Conservation (phyloP, 1,140 invertebrate genomes). For the Monomorium pharaonis region DNA sequence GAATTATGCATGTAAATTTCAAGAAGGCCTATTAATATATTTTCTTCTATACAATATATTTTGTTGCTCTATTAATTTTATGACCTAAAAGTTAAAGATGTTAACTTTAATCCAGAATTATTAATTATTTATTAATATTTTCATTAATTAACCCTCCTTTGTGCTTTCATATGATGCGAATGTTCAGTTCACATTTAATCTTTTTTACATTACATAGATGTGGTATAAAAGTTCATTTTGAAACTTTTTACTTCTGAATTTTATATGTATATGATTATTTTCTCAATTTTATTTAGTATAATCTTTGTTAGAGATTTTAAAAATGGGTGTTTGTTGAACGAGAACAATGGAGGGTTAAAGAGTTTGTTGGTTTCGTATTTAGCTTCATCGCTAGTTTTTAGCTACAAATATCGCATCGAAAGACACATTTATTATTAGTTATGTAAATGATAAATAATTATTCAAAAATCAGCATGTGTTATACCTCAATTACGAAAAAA, state of each 20-base stretch:
- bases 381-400: not conserved
- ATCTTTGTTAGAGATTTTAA: too few species aligned
- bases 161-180: too few species aligned
- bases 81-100: not conserved
- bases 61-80: not conserved
- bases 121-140: not conserved
- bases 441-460: not conserved
- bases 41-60: not conserved
- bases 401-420: not conserved
- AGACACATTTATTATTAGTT: not conserved
- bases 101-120: not conserved
- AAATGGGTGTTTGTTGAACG: too few species aligned
- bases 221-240: too few species aligned
- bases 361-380: not conserved
- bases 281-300: too few species aligned
- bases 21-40: not conserved
- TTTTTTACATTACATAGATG: too few species aligned
- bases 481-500: conserved; percentile 26
- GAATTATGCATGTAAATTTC: not conserved
- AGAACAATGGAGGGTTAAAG: too few species aligned
- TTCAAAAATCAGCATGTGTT: not conserved
- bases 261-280: too few species aligned
- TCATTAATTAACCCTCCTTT: too few species aligned
- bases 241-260: too few species aligned
- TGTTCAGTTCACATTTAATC: too few species aligned